Base-by-base conservation (phyloP, 2,113 vertebrate species). In the Nerophis ophidion region DNA sequence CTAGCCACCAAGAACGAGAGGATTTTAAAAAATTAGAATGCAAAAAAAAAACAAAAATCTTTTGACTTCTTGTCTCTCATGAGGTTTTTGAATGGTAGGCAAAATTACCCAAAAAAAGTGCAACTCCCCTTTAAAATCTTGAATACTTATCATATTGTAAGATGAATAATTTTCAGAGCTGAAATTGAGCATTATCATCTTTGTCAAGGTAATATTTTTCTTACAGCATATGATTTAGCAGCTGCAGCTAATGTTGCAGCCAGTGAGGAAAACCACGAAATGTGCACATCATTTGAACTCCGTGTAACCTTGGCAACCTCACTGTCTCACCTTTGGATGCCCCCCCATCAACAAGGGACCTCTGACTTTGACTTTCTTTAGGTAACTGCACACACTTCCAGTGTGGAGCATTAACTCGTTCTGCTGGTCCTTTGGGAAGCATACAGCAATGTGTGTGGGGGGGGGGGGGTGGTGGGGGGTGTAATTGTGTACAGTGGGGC, bases 311-410 rank as follows among this genome's bases (percentile, higher is more conserved):
- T 47, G 62, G 55, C 57, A 67, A 56, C 57, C 63, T 61, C 47
- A 34, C 51, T 51, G 58, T 52, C 47, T 71, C 67, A 71, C 71
- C 68, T 79, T 67, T 83, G 60, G 40, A 69, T 66, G 54, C 35
- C 16, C 64, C 50, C 64, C 61, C 40, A 74, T 77, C 66, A 81
- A 61, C 49, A 1, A 60, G 62, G 36, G 53, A 46, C 53, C 71
- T 59, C 69, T 72, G 59, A 70, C 80, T 48, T 62, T 76, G 71
- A 80, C 75, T 75, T 60, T 34, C 16, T 60, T 55, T 34, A 40
- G 68, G 52, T 66, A 72, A 74, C 71, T 70, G 52, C 64, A 72
- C 72, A 71, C 70, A 68, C 68, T 49, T 77, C 70, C 63, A 6
- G 19, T 62, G 64, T 72, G 63, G 15, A 61, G 56, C 40, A 52